These are phyloP conservation scores for Chauna torquata DNA, from an alignment of 2,113 vertebrate species.

Conservation along the genomic window DNA sequence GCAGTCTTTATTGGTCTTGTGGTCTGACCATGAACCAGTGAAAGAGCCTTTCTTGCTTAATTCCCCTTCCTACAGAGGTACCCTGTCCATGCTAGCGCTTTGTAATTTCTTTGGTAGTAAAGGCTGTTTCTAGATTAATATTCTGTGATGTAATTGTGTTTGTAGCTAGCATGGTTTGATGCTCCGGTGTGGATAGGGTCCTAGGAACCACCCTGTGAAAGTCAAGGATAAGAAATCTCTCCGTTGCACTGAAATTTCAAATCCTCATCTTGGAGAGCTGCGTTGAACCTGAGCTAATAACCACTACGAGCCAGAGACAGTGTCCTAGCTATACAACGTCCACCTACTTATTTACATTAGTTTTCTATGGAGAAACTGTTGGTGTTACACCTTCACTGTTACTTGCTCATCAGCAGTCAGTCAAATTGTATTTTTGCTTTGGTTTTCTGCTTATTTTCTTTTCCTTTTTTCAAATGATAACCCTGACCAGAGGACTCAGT, in stretches of 20 bases:
- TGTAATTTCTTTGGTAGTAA: constrained; percentile 59
- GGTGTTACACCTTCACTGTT: constrained; percentile 22
- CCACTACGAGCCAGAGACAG: constrained; percentile 45
- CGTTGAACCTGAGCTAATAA: constrained; percentile 62
- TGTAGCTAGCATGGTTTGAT: constrained; percentile 67
- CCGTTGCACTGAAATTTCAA: constrained; percentile 58
- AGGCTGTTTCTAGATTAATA: constrained; percentile 63
- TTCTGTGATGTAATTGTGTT: constrained; percentile 62
- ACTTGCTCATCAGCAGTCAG: not conserved
- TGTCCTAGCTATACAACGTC: constrained; percentile 49
- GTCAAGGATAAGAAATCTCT: constrained; percentile 56
- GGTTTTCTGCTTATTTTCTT: not conserved
- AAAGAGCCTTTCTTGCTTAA: constrained; percentile 21
- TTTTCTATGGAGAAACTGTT: constrained; percentile 30
- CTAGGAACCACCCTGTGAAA: constrained; percentile 12
- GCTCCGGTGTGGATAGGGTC: constrained; percentile 56
- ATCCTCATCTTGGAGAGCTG: constrained; percentile 63
- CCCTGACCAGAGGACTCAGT: not conserved
- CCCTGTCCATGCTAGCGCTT: constrained; percentile 65
- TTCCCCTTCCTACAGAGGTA: constrained; percentile 45
- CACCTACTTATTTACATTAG: not conserved
- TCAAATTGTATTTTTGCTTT: constrained; percentile 7
- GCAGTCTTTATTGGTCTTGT: constrained; percentile 39
- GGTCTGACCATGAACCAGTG: constrained; percentile 14
- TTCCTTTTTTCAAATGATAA: not conserved